Evolutionary conservation across 2,888 invertebrate genomes (phyloP).

Genomic region (Eilema depressum): DNA sequence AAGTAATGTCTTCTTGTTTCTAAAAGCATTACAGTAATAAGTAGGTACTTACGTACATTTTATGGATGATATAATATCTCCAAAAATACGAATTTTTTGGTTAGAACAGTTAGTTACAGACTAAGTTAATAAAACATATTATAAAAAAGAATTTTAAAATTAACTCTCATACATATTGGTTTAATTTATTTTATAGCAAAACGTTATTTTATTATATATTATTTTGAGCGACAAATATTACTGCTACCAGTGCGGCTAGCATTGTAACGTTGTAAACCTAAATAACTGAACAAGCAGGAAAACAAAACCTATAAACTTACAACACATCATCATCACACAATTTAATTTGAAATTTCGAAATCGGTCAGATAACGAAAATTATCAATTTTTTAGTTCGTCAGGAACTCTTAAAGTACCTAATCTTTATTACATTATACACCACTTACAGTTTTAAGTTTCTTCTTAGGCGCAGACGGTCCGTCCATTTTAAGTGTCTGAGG

Average conservation of each 20-base stretch:
- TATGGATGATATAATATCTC: not conserved
- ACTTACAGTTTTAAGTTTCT: conserved; percentile 83
- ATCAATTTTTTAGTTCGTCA: not conserved
- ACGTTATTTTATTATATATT: not conserved
- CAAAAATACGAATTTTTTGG: not conserved
- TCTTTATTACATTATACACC: conserved; percentile 2
- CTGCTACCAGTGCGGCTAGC: not conserved
- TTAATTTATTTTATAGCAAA: not conserved
- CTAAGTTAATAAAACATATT: not conserved
- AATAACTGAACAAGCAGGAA: not conserved
- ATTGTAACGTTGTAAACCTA: not conserved
- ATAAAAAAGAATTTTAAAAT: not conserved
- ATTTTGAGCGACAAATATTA: not conserved
- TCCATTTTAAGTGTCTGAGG: conserved; percentile 61
- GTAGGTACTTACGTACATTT: not conserved
- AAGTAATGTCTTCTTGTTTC: not conserved
- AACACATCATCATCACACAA: not conserved
- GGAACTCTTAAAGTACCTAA: not conserved
- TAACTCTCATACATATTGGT: too few species aligned
- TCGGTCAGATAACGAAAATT: not conserved
- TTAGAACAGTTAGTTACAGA: not conserved
- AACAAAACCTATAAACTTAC: not conserved
- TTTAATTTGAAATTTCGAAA: not conserved
- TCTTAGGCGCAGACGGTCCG: conserved; percentile 77
- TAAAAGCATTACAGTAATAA: not conserved